Evolutionary conservation across 2,797 vertebrate genomes (phyloP), one percentile per base, ranked within the genome.

Genomic region (Microctenopoma lineatum): DNA sequence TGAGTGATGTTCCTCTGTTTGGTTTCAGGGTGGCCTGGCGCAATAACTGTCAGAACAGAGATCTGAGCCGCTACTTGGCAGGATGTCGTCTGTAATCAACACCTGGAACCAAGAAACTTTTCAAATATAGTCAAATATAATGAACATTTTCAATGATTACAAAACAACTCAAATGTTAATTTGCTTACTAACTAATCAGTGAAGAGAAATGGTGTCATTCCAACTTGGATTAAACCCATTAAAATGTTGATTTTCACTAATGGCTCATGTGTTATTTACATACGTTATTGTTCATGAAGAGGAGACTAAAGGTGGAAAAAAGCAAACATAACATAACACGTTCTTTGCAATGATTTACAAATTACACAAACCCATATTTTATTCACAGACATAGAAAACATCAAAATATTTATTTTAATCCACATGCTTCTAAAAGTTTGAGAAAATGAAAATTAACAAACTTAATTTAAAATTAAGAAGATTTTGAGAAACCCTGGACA

Each of bases 11-110:
- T 2, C 4, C 25, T 47, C n/a, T 74, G 53, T 52, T 29, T 71
- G 67, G 10, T 67, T 82, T 50, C 73, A 93, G 92, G 92, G 84
- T 88, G 62, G 90, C 57, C 29, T 93, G 91, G 91, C 3, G 10
- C 0, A 0, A 0, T 4, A 8, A 51, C 46, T 93, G 91, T 21
- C 0, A 36, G 63, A 25, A 47, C 26, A 59, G 0, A 0, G 76
- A 92, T 53, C 18, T 93, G 52, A 88, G 67, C 4, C 3, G 45
- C 5, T 92, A 82, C 6, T 0, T 85, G 39, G 11, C n/a, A 0
- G 89, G 82, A 56, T 92, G 90, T 74, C 45, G 63, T 2, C 0
- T 88, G 39, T 82, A 65, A 63, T 21, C 47, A 21, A 5, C 18
- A 1, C 4, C 0, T 6, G 26, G 25, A 46, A 16, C 3, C 4